Percentiles rank a stretch among this genome's conserved stretches.
phyloP scores from a whole-genome alignment of 2,113 vertebrate species.

The zebrafish (Danio rerio) region GRCz12tu NC_133196.1:2386501-2387000 shows the following conservation, averaged over 20 bases:
- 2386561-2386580: conserved; percentile 47
- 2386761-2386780: neutral
- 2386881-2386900: too few relatives aligned
- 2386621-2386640: conserved; percentile 45
- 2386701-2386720: neutral
- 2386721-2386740: conserved; percentile 22
- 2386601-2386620: conserved; percentile 57
- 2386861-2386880: neutral
- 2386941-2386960: too few relatives aligned
- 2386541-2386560: conserved; percentile 52
- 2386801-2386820: neutral
- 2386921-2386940: too few relatives aligned
- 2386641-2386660: conserved; percentile 66
- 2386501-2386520: conserved; percentile 70
- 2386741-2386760: conserved; percentile 16
- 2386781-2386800: conserved; percentile 12
- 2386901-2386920: too few relatives aligned
- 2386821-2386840: neutral
- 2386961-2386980: too few relatives aligned
- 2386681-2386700: conserved; percentile 63
- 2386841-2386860: neutral
- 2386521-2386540: conserved; percentile 48
- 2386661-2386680: conserved; percentile 63
- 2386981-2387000: too few relatives aligned
- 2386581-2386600: conserved; percentile 40